Base-by-base conservation (phyloP, 1,140 invertebrate genomes). In the Acromyrmex echinatior region DNA sequence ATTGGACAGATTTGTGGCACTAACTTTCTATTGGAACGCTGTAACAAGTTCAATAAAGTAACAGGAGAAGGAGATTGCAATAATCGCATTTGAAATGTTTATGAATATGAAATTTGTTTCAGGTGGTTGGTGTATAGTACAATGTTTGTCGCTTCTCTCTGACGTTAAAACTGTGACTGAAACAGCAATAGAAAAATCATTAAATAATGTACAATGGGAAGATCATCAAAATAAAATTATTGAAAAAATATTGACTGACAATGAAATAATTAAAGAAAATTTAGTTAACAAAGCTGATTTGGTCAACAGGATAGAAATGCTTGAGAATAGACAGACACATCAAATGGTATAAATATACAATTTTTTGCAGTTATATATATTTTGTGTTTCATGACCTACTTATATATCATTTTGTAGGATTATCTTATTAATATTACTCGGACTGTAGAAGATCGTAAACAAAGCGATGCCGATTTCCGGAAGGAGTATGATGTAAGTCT, bases 71-170 rank as follows among this genome's bases (percentile, higher is more conserved):
- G 68, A 70, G 66, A 77, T 28, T 14, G 3, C 5, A 25, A 21
- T n/a, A 70, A 63, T 45, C 56, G 14, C 9, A 28, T 62, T 85
- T 60, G 53, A 73, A 85, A 51, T 73, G n/a, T 49, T 71, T 86
- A 63, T 49, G 14, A 10, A 79, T 65, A 53, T 53, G 12, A 56
- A 28, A 86, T 82, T 70, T 51, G 71, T 94, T 95, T 87, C 90
- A 95, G 94, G 92, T 70, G 91, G 63, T 31, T 94, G 93, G 93
- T 82, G 90, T n/a, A 58, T 92, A 28, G 85, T 89, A 35, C 84
- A 89, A 21, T 53, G 74, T 82, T 73, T 91, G 12, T 80, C 77
- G 18, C 77, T 80, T 5, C 56, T 81, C 3, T 65, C 62, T 74
- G 35, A 35, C 3, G 18, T 58, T 58, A 51, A 74, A 82, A 58